Conservation (phyloP, 30 jellyfish, hydroid and myxozoan species). For the Chrysaora quinquecirrha region DNA sequence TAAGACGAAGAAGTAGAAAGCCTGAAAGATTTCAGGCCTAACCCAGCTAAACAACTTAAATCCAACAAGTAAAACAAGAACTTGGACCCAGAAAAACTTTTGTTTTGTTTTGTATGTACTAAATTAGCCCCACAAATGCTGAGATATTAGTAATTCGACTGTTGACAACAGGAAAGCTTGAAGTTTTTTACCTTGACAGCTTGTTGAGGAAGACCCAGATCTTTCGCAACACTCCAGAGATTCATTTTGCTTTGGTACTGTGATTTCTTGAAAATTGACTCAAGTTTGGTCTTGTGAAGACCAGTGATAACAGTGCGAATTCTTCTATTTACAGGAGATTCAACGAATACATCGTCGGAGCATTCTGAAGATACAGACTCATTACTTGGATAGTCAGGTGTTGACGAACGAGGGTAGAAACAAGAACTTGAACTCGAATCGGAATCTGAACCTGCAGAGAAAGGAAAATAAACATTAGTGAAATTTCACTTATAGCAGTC, state of each 20-base stretch:
- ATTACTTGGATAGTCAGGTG: constrained; percentile 44
- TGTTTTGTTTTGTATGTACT: too few relatives aligned
- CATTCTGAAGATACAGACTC: constrained; percentile 51
- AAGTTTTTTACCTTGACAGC: constrained; percentile 51
- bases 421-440: constrained; percentile 4
- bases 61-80: too few relatives aligned
- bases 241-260: constrained; percentile 59
- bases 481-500: too few relatives aligned
- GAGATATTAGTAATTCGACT: too few relatives aligned
- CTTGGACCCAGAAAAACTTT: too few relatives aligned
- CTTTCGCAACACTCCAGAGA: constrained; percentile 36
- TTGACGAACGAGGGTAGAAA: background rate
- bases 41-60: too few relatives aligned
- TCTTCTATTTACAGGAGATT: constrained; percentile 2
- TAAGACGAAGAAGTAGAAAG: too few relatives aligned
- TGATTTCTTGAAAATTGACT: constrained; percentile 27
- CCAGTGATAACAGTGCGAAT: constrained; percentile 45
- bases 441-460: constrained; percentile 26
- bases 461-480: too few relatives aligned
- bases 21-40: too few relatives aligned
- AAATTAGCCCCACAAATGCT: too few relatives aligned
- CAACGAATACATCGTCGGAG: constrained; percentile 43
- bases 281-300: constrained; percentile 49
- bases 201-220: constrained; percentile 63
- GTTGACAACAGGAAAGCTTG: too few relatives aligned